Evolutionary conservation across 2,888 invertebrate genomes (phyloP).

Genomic region (Lithophane leautieri): DNA sequence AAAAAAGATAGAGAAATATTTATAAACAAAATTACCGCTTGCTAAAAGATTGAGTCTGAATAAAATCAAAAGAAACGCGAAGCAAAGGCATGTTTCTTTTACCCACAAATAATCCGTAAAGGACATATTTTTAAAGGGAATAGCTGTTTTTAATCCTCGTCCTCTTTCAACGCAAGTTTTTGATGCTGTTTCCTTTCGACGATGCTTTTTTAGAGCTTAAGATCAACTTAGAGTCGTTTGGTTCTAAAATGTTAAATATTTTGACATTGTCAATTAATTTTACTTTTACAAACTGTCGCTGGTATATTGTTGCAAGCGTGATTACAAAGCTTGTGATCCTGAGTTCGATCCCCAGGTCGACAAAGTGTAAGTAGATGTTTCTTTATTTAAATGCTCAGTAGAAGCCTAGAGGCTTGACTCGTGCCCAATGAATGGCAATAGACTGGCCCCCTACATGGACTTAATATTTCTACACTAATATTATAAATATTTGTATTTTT

Average conservation of each 20-base stretch:
- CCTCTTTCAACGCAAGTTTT: constrained; percentile 72
- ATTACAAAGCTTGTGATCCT: no score
- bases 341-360: no score
- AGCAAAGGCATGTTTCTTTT: constrained; percentile 63
- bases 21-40: constrained; percentile 62
- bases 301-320: no score
- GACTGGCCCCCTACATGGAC: no score
- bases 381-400: no score
- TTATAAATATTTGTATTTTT: no score
- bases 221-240: constrained; percentile 48
- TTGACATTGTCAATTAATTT: no score
- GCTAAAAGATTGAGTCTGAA: constrained; percentile 50
- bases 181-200: constrained; percentile 64
- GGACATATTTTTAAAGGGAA: constrained; percentile 76
- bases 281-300: no score
- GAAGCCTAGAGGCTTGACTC: no score
- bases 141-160: constrained; percentile 76
- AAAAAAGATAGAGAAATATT: constrained; percentile 24
- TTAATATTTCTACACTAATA: no score
- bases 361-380: no score
- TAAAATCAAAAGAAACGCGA: constrained; percentile 49
- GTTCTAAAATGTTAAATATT: neutral
- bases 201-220: constrained; percentile 61
- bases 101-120: constrained; percentile 69
- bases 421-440: no score